phyloP scores from a whole-genome alignment of 2,888 invertebrate genomes.

The Ichneumon xanthorius region DNA sequence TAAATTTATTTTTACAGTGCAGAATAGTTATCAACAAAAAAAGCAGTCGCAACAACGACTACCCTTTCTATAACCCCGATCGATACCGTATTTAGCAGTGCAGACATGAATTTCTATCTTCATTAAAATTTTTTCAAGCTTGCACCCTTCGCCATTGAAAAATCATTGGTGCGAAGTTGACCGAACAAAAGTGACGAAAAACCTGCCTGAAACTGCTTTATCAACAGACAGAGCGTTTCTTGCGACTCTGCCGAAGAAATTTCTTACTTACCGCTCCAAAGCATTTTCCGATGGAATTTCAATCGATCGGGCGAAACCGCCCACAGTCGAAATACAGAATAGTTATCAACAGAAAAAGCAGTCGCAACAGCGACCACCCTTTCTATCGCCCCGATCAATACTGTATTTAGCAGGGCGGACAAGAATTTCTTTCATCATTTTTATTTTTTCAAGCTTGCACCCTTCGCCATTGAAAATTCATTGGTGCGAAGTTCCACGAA shows the following conservation, averaged over 20 bases:
- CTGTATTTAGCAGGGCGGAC: background rate
- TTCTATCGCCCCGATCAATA: background rate
- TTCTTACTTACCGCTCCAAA: background rate
- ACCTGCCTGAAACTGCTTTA: conserved; percentile 37
- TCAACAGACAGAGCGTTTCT: no score
- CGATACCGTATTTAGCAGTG: no score
- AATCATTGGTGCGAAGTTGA: background rate
- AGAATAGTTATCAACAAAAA: no score
- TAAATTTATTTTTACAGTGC: no score
- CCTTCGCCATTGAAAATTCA: background rate
- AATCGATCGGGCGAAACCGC: background rate
- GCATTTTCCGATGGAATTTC: background rate
- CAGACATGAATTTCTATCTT: no score
- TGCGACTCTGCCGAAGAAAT: background rate
- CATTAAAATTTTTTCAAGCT: no score
- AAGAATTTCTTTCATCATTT: no score
- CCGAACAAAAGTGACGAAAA: background rate
- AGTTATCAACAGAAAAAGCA: no score
- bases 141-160: background rate
- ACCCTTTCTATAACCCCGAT: no score
- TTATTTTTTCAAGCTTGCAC: no score
- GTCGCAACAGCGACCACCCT: background rate
- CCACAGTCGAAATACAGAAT: no score
- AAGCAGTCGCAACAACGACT: no score
- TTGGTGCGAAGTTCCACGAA: background rate